Base-by-base conservation (phyloP, 2,888 invertebrate genomes). In the Sisyra nigra region DNA sequence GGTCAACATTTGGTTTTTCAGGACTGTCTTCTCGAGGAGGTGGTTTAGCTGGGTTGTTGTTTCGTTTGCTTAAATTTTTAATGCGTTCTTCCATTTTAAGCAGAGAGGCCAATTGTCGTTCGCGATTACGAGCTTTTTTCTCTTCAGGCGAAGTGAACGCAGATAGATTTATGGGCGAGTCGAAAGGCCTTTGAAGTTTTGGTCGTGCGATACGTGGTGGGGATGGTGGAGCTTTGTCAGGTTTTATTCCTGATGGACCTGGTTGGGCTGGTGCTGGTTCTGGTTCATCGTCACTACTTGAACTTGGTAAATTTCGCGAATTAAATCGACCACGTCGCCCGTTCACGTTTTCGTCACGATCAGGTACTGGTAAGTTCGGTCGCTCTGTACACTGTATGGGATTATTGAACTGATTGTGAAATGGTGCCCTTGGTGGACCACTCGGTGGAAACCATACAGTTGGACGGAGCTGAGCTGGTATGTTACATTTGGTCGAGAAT, bases 341-440 rank as follows among this genome's bases (percentile, higher is more conserved):
- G 62, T 82, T 82, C 18, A 82, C 74, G 58, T 82, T 81, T 49
- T 76, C 77, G 57, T 83, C 83, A 55, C 68, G 67, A 55, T 80
- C 79, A 42, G 73, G 52, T 43, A 66, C 62, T 47, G 66, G 63
- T 49, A 65, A 57, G 49, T 65, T 68, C 53, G 68, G 69, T 51
- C 47, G 59, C n/a, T 18, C 19, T 24, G 24, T 3, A 24, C 24
- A 24, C 7, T 3, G 24, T 5, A 24, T 24, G 24, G 24, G 24
- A 24, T 24, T 24, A 7, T 24, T 7, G 24, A 24, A 24, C 5
- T 24, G 3, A 7, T 24, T 24, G 3, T 3, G 24, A 24, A 3
- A 24, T 15, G 36, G 31, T 13, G 15, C 29, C 13, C 17, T 31
- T 9, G 42, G 42, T 35, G 54, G 50, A 66, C 66, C 44, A 65